Base-by-base conservation (phyloP, 2,888 invertebrate species). In the Tinea trinotella region DNA sequence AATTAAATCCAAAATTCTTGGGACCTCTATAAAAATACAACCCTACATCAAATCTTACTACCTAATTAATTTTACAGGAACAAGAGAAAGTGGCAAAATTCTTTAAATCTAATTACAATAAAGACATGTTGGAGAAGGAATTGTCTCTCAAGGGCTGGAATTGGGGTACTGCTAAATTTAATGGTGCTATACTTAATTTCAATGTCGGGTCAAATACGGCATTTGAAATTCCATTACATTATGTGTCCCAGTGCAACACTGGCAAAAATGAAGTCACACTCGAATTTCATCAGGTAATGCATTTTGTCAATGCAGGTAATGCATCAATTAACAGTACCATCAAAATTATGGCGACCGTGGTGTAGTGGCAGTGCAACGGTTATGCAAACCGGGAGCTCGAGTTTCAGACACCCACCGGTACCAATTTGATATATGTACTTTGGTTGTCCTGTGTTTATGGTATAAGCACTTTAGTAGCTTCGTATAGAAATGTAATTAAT, bases 201-300 rank as follows among this genome's bases (percentile, higher is more conserved):
- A 95, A 96, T 70, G 91, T 96, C 40, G 94, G 93, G 2, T 88
- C 89, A 22, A 90, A 92, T 61, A 92, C 94, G 10, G 95, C 96
- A 0, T 99, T 99, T 86, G 99, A 99, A 80, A 93, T 99, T 60
- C 99, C 99, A 0, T 75, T 99, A 35, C 93, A 93, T 62, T 93
- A 99, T 88, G 99, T 99, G 0, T 97, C 97, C 0, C 97, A 98
- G 65, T 97, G 98, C 65, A 95, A 93, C 5, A 95, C 96, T 1
- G 96, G 97, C 35, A 99, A 99, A 73, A 99, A 98, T 86, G 99
- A 99, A 87, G 97, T 99, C 3, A 97, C 98, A 0, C 85, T 99
- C 55, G 99, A 99, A 73, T 99, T 99, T 71, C 98, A 98, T 88
- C 97, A 95, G 88, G 92, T 92, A 77, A 22, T 5, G 7, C 22